Evolutionary conservation across 2,113 vertebrate species (phyloP).

Genomic region (Plecotus auritus): DNA sequence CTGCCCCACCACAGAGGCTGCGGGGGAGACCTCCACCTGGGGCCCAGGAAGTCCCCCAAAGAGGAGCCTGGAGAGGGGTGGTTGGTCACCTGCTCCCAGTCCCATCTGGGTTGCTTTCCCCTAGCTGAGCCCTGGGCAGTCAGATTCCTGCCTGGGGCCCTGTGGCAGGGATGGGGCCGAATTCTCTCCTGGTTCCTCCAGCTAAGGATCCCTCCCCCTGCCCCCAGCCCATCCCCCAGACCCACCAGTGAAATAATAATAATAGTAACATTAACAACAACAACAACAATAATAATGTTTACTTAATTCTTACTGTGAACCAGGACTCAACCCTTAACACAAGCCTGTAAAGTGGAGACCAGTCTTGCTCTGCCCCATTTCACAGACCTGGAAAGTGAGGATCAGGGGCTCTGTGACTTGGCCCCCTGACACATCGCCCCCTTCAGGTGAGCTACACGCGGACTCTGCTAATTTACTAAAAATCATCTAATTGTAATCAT

Average conservation of each 20-base stretch:
- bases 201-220: not conserved
- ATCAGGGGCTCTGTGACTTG: not conserved
- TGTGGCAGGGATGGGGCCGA: not conserved
- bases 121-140: not conserved
- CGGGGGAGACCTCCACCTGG: not conserved
- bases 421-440: not conserved
- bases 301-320: not conserved
- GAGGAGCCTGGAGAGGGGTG: conserved; percentile 40
- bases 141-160: not conserved
- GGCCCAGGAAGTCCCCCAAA: conserved; percentile 40
- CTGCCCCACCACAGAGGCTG: not conserved
- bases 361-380: not conserved
- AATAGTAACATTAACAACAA: not conserved
- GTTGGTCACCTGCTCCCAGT: not conserved
- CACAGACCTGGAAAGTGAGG: not conserved
- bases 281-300: not conserved
- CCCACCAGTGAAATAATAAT: not conserved
- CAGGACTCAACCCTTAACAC: not conserved
- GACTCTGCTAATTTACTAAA: not conserved
- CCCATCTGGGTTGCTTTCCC: conserved; percentile 34
- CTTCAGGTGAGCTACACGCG: not conserved
- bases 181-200: not conserved
- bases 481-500: not conserved
- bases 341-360: accelerated
- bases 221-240: not conserved